Percentiles rank a stretch among this genome's conserved stretches.
These are phyloP conservation scores for Chlorodrepanis virens DNA, from an alignment of 2,113 vertebrate genomes.

Conservation along the genomic window DNA sequence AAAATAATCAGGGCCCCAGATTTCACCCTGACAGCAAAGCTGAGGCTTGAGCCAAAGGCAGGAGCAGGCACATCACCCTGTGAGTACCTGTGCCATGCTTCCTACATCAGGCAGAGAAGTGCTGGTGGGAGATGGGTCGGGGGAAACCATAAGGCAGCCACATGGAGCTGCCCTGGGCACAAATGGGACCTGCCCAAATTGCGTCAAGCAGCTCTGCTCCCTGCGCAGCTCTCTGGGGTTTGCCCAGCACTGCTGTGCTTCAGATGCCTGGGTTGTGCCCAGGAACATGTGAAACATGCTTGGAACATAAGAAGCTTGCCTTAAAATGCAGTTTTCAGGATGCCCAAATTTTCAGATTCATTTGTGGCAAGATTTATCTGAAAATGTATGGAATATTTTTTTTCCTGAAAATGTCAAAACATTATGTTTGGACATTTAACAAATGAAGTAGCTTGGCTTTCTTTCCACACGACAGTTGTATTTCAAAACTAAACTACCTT, in stretches of 20 bases:
- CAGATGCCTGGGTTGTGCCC: background rate
- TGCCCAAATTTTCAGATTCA: background rate
- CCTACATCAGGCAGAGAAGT: background rate
- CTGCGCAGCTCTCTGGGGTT: accelerated
- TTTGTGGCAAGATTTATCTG: background rate
- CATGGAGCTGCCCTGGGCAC: background rate
- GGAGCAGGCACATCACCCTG: background rate
- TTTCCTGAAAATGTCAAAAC: constrained; percentile 35
- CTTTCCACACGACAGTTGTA: constrained; percentile 13
- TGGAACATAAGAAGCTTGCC: background rate
- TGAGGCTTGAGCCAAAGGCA: background rate
- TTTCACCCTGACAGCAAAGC: background rate
- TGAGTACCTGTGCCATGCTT: background rate
- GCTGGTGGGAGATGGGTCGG: background rate
- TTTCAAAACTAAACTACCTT: background rate
- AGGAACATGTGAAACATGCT: background rate
- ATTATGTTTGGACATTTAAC: constrained; percentile 48
- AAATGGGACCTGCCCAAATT: background rate
- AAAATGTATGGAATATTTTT: constrained; percentile 13
- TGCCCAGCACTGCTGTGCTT: background rate
- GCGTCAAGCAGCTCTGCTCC: background rate
- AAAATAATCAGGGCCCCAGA: background rate
- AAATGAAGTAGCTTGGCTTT: constrained; percentile 10
- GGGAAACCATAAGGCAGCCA: background rate
- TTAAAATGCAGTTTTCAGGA: background rate